Percentiles rank a stretch among this genome's conserved stretches.
phyloP scores from a whole-genome alignment of 2,888 invertebrate genomes.

The Dasysyrphus tricinctus region DNA sequence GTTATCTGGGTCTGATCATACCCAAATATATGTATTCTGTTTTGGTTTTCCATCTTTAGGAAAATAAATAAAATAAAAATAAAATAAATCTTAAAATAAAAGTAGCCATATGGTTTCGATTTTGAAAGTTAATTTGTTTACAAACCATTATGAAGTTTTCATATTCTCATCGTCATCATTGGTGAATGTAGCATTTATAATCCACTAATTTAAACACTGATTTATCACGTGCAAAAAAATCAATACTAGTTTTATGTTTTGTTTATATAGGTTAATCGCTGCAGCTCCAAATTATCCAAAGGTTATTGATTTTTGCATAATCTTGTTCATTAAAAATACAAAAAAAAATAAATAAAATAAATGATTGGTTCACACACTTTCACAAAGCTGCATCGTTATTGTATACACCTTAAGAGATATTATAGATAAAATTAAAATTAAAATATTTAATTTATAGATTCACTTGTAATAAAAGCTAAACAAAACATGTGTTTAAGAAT shows the following conservation, averaged over 20 bases:
- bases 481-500: too few relatives aligned
- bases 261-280: slow-evolving; percentile 26
- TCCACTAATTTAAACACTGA: slow-evolving; percentile 1
- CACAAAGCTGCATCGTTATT: too few relatives aligned
- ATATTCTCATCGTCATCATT: not conserved
- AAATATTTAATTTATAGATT: too few relatives aligned
- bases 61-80: not conserved
- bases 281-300: not conserved
- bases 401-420: too few relatives aligned
- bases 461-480: too few relatives aligned
- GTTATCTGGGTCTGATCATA: not conserved
- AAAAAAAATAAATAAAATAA: not conserved
- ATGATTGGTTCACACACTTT: not conserved
- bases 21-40: not conserved
- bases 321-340: not conserved
- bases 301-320: slow-evolving; percentile 15
- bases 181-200: not conserved
- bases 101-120: slow-evolving; percentile 11
- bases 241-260: not conserved
- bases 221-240: not conserved
- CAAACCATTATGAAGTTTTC: not conserved
- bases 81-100: not conserved
- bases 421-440: too few relatives aligned
- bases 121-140: not conserved
- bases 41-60: not conserved